These are phyloP conservation scores for Coelinius sp. DNA, from an alignment of 2,888 invertebrate genomes.

Conservation along the genomic window DNA sequence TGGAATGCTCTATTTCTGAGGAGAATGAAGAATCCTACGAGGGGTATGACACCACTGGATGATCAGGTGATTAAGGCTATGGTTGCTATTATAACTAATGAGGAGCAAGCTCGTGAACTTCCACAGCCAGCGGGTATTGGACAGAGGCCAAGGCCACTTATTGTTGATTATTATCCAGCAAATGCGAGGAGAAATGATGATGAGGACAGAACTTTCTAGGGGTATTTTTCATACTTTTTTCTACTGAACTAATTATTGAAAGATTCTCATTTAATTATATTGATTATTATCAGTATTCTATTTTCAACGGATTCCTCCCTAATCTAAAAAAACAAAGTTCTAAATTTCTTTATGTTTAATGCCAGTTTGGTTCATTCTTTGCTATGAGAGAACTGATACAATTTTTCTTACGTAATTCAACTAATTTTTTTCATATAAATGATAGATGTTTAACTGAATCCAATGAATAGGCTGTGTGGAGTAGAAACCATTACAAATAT, in stretches of 20 bases:
- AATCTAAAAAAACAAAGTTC: not conserved
- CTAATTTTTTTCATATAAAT: not conserved
- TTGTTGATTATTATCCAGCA: conserved; percentile 73
- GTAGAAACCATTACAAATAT: not conserved
- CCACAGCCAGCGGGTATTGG: conserved; percentile 83
- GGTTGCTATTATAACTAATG: conserved; percentile 78
- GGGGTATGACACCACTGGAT: conserved; percentile 75
- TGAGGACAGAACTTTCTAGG: conserved; percentile 52
- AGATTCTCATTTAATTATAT: too few relatives aligned
- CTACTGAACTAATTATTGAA: not conserved
- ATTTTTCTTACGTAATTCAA: too few relatives aligned
- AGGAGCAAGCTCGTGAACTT: conserved; percentile 80
- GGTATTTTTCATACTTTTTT: not conserved
- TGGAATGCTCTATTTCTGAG: conserved; percentile 80
- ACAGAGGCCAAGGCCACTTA: conserved; percentile 81
- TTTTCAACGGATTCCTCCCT: not conserved
- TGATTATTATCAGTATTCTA: not conserved
- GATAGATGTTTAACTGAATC: not conserved
- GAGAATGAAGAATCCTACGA: conserved; percentile 75
- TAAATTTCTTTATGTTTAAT: not conserved
- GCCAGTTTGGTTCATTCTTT: not conserved
- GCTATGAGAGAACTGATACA: too few relatives aligned
- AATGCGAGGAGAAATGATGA: conserved; percentile 64
- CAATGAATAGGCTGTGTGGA: conserved; percentile 13
- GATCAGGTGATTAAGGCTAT: conserved; percentile 80